Evolutionary conservation across 2,113 vertebrate genomes (phyloP), one percentile per base, ranked within the genome.

Genomic region (Sminthopsis crassicaudata): DNA sequence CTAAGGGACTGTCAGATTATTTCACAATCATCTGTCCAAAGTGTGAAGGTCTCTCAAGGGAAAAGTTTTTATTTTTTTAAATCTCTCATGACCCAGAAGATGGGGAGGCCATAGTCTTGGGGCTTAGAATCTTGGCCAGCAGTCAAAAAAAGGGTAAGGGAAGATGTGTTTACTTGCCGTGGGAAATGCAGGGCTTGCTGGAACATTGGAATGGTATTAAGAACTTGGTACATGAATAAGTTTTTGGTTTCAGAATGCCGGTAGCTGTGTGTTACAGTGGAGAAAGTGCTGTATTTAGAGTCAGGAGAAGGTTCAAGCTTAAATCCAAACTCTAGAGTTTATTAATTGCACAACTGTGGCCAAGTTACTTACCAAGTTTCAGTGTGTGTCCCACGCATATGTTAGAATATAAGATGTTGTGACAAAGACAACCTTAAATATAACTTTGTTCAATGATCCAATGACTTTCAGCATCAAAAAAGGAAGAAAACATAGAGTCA

Each of bases 21-120:
- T 96, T 96, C 94, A 95, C 90, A 96, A 95, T 96, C 57, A 54
- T 46, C 94, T 26, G n/a, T 46, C 92, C 67, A 93, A 89, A 96
- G 90, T 30, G 36, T 88, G 26, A 92, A 93, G 93, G 91, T 88
- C 89, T 96, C 96, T 96, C 91, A 95, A 91, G 57, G 25, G 19
- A 55, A 54, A 22, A 76, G 51, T 89, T 11, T 90, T 30, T 36
- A 30, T 84, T 84, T 25, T n/a, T 54, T 54, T 23, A 54, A 51
- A 51, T 12, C 57, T 67, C 60, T 67, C n/a, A 84, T 84, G 67
- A 84, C 36, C 67, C 67, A 84, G 60, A 53, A 90, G 50, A 53
- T 60, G 60, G 90, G 91, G 36, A 96, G 50, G 46, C 92, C 53
- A 91, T 91, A 93, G 95, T 93, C 95, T 92, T 91, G 92, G 54